A percentile compares a stretch with the other conserved stretches of the same genome.
These are phyloP conservation scores for Numenius arquata DNA, from an alignment of 2,113 vertebrate species.

Conservation along the genomic window DNA sequence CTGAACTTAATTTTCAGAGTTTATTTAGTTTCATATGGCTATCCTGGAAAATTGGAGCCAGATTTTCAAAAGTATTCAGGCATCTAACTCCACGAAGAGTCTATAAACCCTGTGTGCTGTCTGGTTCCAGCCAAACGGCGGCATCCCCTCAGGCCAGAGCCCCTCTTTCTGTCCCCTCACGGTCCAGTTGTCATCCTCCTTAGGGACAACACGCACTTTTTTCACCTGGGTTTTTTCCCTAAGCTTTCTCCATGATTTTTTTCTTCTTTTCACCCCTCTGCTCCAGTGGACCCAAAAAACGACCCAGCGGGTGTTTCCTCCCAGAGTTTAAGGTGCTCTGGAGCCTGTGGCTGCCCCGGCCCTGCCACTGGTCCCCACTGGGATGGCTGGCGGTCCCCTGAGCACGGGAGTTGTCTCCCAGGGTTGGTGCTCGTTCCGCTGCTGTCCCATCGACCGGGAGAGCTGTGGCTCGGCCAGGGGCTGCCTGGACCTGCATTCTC, in stretches of 20 bases:
- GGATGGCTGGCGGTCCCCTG: fast-evolving
- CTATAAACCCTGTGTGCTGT: neutral
- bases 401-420: fast-evolving
- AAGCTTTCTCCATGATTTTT: neutral
- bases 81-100: fast-evolving
- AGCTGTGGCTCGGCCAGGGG: fast-evolving
- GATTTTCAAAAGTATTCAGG: neutral
- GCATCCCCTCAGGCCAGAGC: neutral
- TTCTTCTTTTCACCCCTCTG: fast-evolving
- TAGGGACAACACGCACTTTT: fast-evolving
- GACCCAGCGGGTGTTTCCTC: fast-evolving
- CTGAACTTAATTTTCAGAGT: neutral
- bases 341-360: neutral
- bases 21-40: neutral
- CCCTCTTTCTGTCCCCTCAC: neutral
- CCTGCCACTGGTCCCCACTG: neutral
- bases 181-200: neutral
- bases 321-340: neutral
- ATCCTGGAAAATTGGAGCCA: neutral
- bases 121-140: neutral
- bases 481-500: neutral
- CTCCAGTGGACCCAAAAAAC: fast-evolving
- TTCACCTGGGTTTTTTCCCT: too few relatives aligned
- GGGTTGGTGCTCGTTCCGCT: fast-evolving
- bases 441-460: fast-evolving